phyloP scores from a whole-genome alignment of 1,140 invertebrate genomes.

The Eurosta solidaginis region DNA sequence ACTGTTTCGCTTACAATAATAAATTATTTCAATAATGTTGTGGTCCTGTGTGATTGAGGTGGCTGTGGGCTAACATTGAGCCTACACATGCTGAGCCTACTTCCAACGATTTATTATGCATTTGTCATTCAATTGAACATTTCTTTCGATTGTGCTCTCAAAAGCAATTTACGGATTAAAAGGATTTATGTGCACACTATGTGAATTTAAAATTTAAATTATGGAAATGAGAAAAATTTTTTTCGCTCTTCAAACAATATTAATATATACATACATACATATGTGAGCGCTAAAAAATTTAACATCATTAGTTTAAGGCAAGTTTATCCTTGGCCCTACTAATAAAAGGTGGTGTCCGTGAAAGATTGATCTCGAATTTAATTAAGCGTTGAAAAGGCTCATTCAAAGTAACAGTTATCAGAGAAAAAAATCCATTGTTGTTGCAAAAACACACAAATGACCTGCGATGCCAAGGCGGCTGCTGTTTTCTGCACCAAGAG shows the following conservation, averaged over 20 bases:
- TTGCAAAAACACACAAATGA: too few relatives aligned
- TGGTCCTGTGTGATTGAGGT: background rate
- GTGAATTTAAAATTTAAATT: constrained; percentile 1
- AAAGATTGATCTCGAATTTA: too few relatives aligned
- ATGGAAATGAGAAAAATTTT: constrained; percentile 14
- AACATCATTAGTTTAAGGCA: too few relatives aligned
- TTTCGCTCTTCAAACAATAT: background rate
- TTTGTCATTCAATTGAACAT: constrained; percentile 14
- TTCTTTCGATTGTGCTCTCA: background rate
- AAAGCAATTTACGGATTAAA: background rate
- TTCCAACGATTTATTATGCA: background rate
- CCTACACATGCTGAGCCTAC: background rate
- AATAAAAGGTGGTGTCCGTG: too few relatives aligned
- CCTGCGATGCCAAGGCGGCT: too few relatives aligned
- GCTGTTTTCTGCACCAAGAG: too few relatives aligned
- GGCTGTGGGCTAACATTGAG: background rate
- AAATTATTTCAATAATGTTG: background rate
- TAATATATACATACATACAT: background rate
- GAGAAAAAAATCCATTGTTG: too few relatives aligned
- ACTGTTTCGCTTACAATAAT: background rate
- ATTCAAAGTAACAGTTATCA: too few relatives aligned
- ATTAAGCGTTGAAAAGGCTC: too few relatives aligned
- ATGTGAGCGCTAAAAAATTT: background rate
- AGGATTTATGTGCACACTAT: too few relatives aligned
- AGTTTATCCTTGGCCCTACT: too few relatives aligned